These are phyloP conservation scores for Habroteleia sp. DNA, from an alignment of 2,888 invertebrate genomes.

Conservation along the genomic window DNA sequence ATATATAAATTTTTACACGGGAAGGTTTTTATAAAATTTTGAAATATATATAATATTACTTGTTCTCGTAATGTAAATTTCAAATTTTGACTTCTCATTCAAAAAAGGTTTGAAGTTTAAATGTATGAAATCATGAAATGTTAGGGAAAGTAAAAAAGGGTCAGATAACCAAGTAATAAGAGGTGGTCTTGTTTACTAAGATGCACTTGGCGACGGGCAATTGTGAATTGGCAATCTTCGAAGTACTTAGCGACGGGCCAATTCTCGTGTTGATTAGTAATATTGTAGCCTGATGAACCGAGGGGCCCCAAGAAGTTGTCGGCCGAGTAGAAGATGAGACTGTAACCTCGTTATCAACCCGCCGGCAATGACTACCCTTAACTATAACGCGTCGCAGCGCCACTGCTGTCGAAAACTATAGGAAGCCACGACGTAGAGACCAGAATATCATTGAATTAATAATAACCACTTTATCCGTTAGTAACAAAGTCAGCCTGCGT, in stretches of 20 bases:
- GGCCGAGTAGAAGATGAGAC: conserved; percentile 78
- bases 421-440: conserved; percentile 64
- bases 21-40: no score
- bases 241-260: conserved; percentile 76
- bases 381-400: conserved; percentile 65
- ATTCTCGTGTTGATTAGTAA: conserved; percentile 79
- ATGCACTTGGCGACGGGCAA: conserved; percentile 61
- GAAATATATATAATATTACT: no score
- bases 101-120: no score
- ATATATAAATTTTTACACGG: no score
- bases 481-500: conserved; percentile 1
- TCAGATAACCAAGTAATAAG: conserved; percentile 20
- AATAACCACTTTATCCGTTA: conserved; percentile 70
- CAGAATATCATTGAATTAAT: conserved; percentile 75
- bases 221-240: conserved; percentile 77
- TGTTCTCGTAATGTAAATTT: no score
- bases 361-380: conserved; percentile 73
- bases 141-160: conserved; percentile 4
- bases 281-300: conserved; percentile 80
- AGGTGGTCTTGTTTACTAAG: conserved; percentile 33
- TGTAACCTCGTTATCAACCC: conserved; percentile 78
- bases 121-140: conserved; percentile 5
- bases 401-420: conserved; percentile 60
- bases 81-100: no score
- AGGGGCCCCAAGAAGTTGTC: conserved; percentile 73